These are phyloP conservation scores for Watsonalla binaria DNA, from an alignment of 2,888 invertebrate species.

Conservation along the genomic window DNA sequence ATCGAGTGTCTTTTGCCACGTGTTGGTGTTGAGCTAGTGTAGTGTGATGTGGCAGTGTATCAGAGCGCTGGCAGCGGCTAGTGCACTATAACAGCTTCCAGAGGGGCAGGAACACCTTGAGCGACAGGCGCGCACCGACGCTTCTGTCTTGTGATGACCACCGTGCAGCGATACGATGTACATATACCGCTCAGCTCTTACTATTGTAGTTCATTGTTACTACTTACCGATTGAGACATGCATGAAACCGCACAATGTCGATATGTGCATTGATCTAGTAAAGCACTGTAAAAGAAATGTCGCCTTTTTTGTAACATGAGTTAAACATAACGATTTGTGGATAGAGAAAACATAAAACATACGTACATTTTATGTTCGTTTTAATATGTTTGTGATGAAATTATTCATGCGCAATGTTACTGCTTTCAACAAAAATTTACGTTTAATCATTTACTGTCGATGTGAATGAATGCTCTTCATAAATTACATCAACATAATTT, in stretches of 20 bases:
- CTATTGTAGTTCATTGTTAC: slow-evolving; percentile 61
- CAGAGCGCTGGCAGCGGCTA: slow-evolving; percentile 60
- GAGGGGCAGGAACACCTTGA: slow-evolving; percentile 70
- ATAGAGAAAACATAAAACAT: slow-evolving; percentile 17
- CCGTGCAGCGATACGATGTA: slow-evolving; percentile 61
- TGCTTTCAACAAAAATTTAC: slow-evolving; percentile 32
- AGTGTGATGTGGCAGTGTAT: slow-evolving; percentile 73
- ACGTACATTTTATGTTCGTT: slow-evolving; percentile 22
- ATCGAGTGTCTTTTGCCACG: slow-evolving; percentile 69
- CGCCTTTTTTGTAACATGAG: slow-evolving; percentile 51
- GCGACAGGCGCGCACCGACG: slow-evolving; percentile 70
- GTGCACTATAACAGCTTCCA: slow-evolving; percentile 63
- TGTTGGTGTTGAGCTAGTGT: slow-evolving; percentile 74
- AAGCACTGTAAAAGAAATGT: slow-evolving; percentile 54
- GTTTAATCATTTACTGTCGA: slow-evolving; percentile 29
- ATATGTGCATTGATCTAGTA: slow-evolving; percentile 59
- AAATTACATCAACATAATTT: slow-evolving; percentile 4
- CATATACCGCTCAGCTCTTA: slow-evolving; percentile 61
- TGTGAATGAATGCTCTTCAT: slow-evolving; percentile 37
- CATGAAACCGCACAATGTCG: slow-evolving; percentile 67
- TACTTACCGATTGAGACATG: slow-evolving; percentile 52
- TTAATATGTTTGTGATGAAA: slow-evolving; percentile 34
- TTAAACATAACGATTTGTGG: slow-evolving; percentile 26
- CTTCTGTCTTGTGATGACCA: slow-evolving; percentile 60
- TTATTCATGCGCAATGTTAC: slow-evolving; percentile 39